Conservation (phyloP, 2,797 vertebrate genomes). For the Holocentrus rufus region DNA sequence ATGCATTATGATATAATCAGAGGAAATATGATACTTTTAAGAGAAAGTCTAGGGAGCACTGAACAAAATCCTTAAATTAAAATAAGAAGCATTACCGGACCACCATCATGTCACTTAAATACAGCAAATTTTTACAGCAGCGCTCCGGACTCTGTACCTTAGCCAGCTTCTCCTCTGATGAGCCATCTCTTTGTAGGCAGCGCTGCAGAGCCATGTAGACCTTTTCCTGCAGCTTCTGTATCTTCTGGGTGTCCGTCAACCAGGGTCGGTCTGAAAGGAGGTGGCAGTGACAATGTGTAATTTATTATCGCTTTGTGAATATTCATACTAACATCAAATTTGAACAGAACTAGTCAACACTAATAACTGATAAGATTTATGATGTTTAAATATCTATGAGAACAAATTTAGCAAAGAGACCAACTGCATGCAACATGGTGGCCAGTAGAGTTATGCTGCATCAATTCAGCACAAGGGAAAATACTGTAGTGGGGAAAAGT, state of each 20-base stretch:
- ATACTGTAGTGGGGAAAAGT: neutral
- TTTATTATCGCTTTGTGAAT: neutral
- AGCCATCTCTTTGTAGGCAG: slow-evolving; percentile 86
- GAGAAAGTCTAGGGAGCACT: too few relatives aligned
- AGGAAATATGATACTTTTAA: too few relatives aligned
- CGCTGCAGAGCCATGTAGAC: slow-evolving; percentile 89
- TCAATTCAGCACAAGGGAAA: neutral
- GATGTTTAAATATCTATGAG: neutral
- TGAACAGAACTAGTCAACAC: neutral
- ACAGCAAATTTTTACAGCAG: neutral
- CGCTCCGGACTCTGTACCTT: slow-evolving; percentile 79
- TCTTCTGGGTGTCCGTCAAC: slow-evolving; percentile 88
- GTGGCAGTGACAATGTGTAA: neutral
- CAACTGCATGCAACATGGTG: neutral
- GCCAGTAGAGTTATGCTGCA: too few relatives aligned
- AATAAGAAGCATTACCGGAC: too few relatives aligned
- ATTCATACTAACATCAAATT: neutral
- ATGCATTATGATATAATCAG: too few relatives aligned
- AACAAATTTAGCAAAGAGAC: neutral
- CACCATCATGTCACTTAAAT: neutral
- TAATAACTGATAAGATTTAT: neutral
- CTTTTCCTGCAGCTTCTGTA: slow-evolving; percentile 91
- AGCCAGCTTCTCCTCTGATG: slow-evolving; percentile 86
- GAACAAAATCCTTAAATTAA: too few relatives aligned
- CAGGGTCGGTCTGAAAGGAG: slow-evolving; percentile 85